phyloP scores from a whole-genome alignment of 2,888 invertebrate species.

The Strigamia transsilvanica region DNA sequence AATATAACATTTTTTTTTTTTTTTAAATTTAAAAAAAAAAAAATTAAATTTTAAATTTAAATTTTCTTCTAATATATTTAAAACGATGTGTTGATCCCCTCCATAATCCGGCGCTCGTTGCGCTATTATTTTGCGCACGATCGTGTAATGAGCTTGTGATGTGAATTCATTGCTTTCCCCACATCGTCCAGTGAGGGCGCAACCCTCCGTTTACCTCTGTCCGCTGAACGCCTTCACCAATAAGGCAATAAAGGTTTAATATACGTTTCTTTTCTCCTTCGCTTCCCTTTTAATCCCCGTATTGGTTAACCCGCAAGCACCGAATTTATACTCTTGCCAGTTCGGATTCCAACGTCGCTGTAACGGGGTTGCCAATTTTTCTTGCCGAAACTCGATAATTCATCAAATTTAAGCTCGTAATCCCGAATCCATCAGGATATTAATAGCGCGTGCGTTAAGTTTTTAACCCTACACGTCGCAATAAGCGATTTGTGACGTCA shows the following conservation, averaged over 20 bases:
- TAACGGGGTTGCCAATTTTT: conserved; percentile 26
- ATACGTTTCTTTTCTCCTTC: neutral
- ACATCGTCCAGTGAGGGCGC: conserved; percentile 5
- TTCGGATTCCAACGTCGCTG: neutral
- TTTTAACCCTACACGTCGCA: neutral
- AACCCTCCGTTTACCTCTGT: conserved; percentile 35
- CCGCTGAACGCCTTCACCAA: conserved; percentile 25
- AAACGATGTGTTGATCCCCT: conserved; percentile 21
- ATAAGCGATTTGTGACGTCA: conserved; percentile 1
- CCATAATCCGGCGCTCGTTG: conserved; percentile 16
- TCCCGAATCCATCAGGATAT: conserved; percentile 18
- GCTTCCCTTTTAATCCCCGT: conserved; percentile 18
- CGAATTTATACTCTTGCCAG: neutral
- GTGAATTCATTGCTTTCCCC: conserved; percentile 36
- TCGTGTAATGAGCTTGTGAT: conserved; percentile 40
- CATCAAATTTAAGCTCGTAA: conserved; percentile 18
- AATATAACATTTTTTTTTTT: too few species aligned
- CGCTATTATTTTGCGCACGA: conserved; percentile 39
- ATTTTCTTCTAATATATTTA: neutral
- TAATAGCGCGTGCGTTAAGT: conserved; percentile 26
- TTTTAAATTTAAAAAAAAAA: too few species aligned
- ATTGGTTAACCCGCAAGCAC: conserved; percentile 20
- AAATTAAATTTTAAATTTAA: too few species aligned
- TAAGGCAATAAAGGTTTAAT: neutral
- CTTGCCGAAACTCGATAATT: conserved; percentile 12